These are phyloP conservation scores for Pocillopora meandrina DNA, from an alignment of 92 coral and sea anemone genomes.

Conservation along the genomic window DNA sequence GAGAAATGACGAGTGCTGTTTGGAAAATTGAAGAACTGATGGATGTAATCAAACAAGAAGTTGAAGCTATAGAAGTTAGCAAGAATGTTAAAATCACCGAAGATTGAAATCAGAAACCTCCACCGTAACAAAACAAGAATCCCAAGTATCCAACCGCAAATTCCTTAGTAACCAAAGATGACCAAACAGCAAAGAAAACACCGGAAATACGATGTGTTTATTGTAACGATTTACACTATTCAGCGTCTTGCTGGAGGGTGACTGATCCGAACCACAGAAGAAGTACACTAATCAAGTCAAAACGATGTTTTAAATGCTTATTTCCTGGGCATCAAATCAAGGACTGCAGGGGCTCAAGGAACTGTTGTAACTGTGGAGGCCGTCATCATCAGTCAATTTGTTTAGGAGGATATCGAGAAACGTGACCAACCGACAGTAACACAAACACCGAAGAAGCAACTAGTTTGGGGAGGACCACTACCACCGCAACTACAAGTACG, in stretches of 20 bases:
- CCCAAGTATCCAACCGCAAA: conserved; percentile 16
- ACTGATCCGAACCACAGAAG: conserved; percentile 23
- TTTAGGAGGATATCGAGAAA: too few species aligned
- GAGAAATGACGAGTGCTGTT: background rate
- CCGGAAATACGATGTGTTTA: conserved; percentile 31
- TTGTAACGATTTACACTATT: conserved; percentile 38
- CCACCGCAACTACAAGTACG: too few species aligned
- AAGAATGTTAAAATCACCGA: background rate
- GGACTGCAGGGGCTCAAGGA: too few species aligned
- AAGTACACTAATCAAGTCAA: background rate
- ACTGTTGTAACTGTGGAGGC: too few species aligned
- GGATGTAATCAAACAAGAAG: conserved; percentile 37
- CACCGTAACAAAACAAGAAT: background rate
- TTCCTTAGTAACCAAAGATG: background rate
- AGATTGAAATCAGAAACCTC: background rate
- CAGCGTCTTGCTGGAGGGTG: conserved; percentile 41
- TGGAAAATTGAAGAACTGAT: conserved; percentile 45
- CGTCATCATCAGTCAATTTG: too few species aligned
- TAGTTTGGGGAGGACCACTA: too few species aligned
- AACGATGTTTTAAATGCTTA: background rate
- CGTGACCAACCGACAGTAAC: too few species aligned
- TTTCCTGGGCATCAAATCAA: too few species aligned
- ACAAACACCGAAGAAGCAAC: too few species aligned
- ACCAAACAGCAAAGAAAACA: background rate
- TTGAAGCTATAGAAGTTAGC: conserved; percentile 50